Conservation (phyloP, 1,140 invertebrate genomes). For the Macrosteles quadrilineatus region DNA sequence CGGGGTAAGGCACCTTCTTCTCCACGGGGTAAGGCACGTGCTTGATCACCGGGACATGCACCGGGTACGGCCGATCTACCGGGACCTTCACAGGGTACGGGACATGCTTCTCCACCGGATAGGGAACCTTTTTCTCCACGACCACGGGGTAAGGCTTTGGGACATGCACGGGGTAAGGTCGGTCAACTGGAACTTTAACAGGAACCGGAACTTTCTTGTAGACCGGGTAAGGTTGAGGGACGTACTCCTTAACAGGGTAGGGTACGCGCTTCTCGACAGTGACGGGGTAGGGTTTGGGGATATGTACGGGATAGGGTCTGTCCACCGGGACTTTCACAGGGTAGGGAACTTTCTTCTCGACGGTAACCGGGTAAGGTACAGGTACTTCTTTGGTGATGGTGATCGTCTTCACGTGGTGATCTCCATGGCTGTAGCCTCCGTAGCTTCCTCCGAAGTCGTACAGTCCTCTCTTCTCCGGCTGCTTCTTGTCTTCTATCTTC, state of each 20-base stretch:
- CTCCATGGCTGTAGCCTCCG: constrained; percentile 37
- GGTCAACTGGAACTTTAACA: constrained; percentile 39
- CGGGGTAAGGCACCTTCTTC: constrained; percentile 48
- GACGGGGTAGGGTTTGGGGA: constrained; percentile 63
- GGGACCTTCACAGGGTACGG: constrained; percentile 55
- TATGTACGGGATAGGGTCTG: constrained; percentile 49
- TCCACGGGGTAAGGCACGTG: constrained; percentile 60
- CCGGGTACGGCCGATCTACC: constrained; percentile 54
- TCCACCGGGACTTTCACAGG: constrained; percentile 31
- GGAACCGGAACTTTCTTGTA: constrained; percentile 41
- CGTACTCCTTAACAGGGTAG: constrained; percentile 59
- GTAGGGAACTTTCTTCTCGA: constrained; percentile 43
- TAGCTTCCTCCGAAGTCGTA: constrained; percentile 31
- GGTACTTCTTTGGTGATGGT: constrained; percentile 34
- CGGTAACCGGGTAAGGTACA: constrained; percentile 49
- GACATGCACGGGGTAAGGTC: constrained; percentile 28
- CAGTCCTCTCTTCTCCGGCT: constrained; percentile 21
- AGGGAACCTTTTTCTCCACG: constrained; percentile 30
- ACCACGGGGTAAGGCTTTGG: constrained; percentile 30
- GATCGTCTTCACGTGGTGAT: constrained; percentile 46
- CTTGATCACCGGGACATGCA: constrained; percentile 55
- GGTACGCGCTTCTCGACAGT: constrained; percentile 64
- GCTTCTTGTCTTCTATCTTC: constrained; percentile 1
- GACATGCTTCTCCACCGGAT: constrained; percentile 57
- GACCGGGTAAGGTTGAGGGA: constrained; percentile 69